Conservation (phyloP, 2,113 vertebrate species). For the Leiothrix lutea region DNA sequence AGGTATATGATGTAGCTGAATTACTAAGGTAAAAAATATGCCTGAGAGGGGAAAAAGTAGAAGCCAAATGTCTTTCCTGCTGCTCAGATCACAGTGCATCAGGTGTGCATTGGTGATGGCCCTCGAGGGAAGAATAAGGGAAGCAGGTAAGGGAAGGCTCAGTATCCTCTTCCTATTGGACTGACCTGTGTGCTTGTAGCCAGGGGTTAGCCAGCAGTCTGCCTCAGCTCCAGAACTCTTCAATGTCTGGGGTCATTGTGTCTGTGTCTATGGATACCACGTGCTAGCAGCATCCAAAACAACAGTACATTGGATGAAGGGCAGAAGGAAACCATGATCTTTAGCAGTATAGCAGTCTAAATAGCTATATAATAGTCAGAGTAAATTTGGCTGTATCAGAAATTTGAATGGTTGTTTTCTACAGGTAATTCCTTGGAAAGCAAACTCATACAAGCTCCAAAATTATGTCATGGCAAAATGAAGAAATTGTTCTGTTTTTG, state of each 20-base stretch:
- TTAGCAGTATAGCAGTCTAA: background rate
- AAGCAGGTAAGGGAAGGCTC: background rate
- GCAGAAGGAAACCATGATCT: background rate
- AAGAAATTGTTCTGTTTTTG: background rate
- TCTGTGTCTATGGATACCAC: background rate
- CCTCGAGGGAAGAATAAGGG: background rate
- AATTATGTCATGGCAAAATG: background rate
- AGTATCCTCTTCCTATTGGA: background rate
- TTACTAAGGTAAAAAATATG: background rate
- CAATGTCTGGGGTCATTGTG: background rate
- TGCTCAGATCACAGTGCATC: background rate
- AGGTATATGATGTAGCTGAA: background rate
- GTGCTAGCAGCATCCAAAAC: background rate
- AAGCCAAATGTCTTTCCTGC: background rate
- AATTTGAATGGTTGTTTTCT: background rate
- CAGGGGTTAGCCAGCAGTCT: background rate
- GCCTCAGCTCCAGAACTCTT: background rate
- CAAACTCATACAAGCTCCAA: background rate
- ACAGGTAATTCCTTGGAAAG: background rate
- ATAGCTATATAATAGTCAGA: background rate
- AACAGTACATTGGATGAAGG: background rate
- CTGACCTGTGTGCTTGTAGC: background rate
- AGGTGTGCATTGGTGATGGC: background rate
- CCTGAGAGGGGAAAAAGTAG: background rate
- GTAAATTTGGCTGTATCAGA: background rate